These are phyloP conservation scores for Rafetus swinhoei DNA, from an alignment of 2,113 vertebrate genomes.

Conservation along the genomic window DNA sequence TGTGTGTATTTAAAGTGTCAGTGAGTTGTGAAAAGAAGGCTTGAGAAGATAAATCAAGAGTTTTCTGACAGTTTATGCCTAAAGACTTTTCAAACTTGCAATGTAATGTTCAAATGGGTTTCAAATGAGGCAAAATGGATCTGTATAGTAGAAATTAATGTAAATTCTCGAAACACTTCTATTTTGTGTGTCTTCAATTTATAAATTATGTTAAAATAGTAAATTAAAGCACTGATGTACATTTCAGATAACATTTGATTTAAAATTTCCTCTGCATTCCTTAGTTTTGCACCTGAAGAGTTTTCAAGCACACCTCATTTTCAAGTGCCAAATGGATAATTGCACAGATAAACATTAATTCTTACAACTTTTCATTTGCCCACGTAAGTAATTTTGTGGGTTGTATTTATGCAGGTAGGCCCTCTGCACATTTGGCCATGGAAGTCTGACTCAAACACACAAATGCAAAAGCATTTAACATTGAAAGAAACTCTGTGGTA, in stretches of 20 bases:
- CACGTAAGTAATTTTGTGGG: background rate
- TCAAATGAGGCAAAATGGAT: background rate
- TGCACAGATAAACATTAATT: fast-evolving
- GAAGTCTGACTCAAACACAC: background rate
- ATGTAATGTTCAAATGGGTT: background rate
- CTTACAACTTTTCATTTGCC: background rate
- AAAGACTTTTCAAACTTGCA: background rate
- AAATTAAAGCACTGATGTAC: background rate
- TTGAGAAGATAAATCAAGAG: background rate
- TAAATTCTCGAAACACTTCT: background rate
- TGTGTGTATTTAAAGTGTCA: background rate
- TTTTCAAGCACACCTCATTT: background rate
- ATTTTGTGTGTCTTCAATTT: background rate
- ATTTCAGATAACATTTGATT: fast-evolving
- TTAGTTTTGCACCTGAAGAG: background rate
- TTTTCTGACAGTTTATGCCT: fast-evolving
- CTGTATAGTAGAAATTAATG: background rate
- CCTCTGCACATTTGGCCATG: background rate
- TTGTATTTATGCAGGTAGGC: fast-evolving
- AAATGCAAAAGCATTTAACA: background rate
- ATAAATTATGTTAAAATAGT: background rate
- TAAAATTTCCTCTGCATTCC: background rate
- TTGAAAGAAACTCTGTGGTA: background rate
- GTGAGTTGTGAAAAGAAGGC: background rate
- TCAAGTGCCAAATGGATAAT: background rate